Evolutionary conservation across 1,140 invertebrate species (phyloP).

Genomic region (Drosophila ohnishii): DNA sequence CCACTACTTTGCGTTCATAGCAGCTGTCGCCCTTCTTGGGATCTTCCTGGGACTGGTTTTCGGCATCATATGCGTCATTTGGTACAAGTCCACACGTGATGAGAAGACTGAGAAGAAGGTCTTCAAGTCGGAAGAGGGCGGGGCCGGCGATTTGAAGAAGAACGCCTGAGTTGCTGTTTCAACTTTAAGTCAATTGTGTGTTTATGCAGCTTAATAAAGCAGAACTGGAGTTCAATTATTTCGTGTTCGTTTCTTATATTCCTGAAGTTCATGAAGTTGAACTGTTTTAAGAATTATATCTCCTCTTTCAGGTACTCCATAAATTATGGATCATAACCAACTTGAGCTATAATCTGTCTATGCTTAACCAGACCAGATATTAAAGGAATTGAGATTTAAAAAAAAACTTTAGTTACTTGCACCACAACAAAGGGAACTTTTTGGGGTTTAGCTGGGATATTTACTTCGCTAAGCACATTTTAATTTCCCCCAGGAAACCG

Average conservation of each 20-base stretch:
- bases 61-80: constrained; percentile 40
- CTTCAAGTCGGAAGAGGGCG: too few relatives aligned
- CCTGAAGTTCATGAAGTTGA: not conserved
- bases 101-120: not conserved
- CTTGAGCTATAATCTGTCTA: not conserved
- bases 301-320: not conserved
- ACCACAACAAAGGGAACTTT: constrained; percentile 7
- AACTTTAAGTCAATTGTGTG: not conserved
- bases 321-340: not conserved
- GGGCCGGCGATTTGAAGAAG: not conserved
- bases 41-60: constrained; percentile 31
- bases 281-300: not conserved
- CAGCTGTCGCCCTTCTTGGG: constrained; percentile 28
- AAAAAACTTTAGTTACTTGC: not conserved
- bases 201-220: not conserved
- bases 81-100: constrained; percentile 29
- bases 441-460: constrained; percentile 4
- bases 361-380: not conserved
- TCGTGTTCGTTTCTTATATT: too few relatives aligned
- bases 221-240: not conserved
- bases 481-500: constrained; percentile 72
- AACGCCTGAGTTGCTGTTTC: not conserved
- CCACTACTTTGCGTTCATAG: constrained; percentile 31
- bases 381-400: not conserved
- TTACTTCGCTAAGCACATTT: constrained; percentile 67